Base-by-base conservation (phyloP, 2,797 vertebrate genomes). In the Spinus olivaceus region DNA sequence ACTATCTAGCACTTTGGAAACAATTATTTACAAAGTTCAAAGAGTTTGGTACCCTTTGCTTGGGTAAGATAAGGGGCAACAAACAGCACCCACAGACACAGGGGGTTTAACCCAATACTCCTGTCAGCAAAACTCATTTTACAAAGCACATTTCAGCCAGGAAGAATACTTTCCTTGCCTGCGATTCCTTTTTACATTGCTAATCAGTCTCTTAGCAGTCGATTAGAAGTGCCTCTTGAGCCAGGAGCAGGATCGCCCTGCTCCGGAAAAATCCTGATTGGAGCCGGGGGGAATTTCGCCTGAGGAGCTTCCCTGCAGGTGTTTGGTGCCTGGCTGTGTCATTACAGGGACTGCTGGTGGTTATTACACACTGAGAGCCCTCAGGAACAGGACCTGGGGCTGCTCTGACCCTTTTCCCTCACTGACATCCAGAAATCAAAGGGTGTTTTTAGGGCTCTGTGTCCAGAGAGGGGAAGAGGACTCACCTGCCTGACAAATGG, bases 141-240 rank as follows among this genome's bases (percentile, higher is more conserved):
- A 77, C 56, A 33, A 47, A 72, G 51, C 35, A 0, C 30, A 9
- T 88, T 95, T 95, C 67, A 90, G 67, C 71, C 47, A 21, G 82
- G 57, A 93, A 92, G 61, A 91, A 80, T 27, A 30, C 41, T 89
- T 63, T 18, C 33, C 87, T 74, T 30, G 64, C 86, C 57, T 46
- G 65, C 32, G 21, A 49, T 76, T 94, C 76, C 8, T 78, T 92
- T 95, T 89, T 92, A 79, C 84, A 91, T 93, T 93, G 94, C 92
- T 96, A 95, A 94, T 87, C 79, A 93, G 83, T 91, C 85, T 96
- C 93, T 93, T 46, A 76, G 84, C 82, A 70, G 85, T 53, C 32
- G 86, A 94, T 90, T 35, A 41, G 42, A 95, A 90, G 93, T 53
- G 85, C 47, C 89, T 95, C 89, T 95, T 46, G 46, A 91, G 65